A percentile compares a stretch with the other conserved stretches of the same genome.
These are phyloP conservation scores for Philaenus spumarius DNA, from an alignment of 1,140 invertebrate genomes.

Conservation along the genomic window DNA sequence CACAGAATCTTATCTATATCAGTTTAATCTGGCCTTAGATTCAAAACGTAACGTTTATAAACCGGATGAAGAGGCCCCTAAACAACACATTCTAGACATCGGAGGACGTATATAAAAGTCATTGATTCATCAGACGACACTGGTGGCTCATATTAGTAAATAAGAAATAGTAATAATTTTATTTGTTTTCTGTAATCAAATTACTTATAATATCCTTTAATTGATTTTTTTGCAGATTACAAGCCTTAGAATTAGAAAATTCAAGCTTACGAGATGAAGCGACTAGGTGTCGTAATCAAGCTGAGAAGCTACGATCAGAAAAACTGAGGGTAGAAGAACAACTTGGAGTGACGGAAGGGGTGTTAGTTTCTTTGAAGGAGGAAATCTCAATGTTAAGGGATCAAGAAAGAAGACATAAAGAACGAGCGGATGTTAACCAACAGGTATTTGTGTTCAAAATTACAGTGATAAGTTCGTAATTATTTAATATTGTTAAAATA, in stretches of 20 bases:
- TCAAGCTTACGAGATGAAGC: constrained; percentile 70
- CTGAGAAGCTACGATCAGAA: constrained; percentile 50
- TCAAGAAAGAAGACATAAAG: constrained; percentile 47
- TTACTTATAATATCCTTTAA: background rate
- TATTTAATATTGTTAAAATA: too few species aligned
- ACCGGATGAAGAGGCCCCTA: too few species aligned
- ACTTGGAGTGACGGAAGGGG: constrained; percentile 49
- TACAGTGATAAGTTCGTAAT: too few species aligned
- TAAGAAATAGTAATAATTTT: too few species aligned
- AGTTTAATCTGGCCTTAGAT: too few species aligned
- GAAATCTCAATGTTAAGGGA: constrained; percentile 48
- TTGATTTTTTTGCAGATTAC: constrained; percentile 47
- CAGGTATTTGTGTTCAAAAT: constrained; percentile 32
- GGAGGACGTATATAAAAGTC: too few species aligned
- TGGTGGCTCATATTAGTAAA: too few species aligned
- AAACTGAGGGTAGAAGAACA: constrained; percentile 43
- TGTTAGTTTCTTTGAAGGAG: constrained; percentile 46
- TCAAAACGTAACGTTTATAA: too few species aligned
- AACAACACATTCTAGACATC: too few species aligned
- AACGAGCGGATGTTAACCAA: constrained; percentile 44
- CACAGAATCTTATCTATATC: too few species aligned
- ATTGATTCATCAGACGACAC: too few species aligned
- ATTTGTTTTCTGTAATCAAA: background rate
- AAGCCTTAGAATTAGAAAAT: constrained; percentile 70
- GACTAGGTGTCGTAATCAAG: constrained; percentile 43